Evolutionary conservation across 2,888 invertebrate species (phyloP).

Genomic region (Dermolepida albohirtum): DNA sequence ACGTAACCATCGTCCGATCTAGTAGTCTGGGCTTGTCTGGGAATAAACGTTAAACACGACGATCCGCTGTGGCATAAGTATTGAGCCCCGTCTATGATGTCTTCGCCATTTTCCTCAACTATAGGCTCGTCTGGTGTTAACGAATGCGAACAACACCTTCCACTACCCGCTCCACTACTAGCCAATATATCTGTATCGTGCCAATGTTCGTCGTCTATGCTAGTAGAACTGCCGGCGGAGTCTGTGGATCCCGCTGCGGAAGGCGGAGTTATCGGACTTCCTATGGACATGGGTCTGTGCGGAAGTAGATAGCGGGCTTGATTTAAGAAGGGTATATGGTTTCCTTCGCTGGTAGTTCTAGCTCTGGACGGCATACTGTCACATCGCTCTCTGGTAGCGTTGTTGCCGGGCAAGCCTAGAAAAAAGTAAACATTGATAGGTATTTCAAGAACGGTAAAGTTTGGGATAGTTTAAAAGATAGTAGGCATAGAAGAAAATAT

Average conservation of each 20-base stretch:
- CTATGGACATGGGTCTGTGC: conserved; percentile 60
- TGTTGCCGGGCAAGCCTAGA: conserved; percentile 50
- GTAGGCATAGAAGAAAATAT: not conserved
- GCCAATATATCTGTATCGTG: conserved; percentile 21
- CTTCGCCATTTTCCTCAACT: conserved; percentile 74
- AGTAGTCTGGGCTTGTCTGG: conserved; percentile 71
- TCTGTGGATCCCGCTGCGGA: conserved; percentile 71
- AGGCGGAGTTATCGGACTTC: conserved; percentile 73
- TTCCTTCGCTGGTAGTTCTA: conserved; percentile 74
- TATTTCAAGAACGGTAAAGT: not conserved
- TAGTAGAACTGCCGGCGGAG: conserved; percentile 76
- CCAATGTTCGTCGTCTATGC: conserved; percentile 70
- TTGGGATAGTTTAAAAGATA: not conserved
- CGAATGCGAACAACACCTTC: conserved; percentile 65
- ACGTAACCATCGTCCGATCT: conserved; percentile 69
- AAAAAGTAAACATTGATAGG: not conserved
- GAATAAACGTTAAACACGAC: conserved; percentile 67
- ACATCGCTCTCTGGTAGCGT: conserved; percentile 75
- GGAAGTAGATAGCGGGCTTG: conserved; percentile 50
- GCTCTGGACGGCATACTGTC: conserved; percentile 86
- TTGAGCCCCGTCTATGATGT: conserved; percentile 64
- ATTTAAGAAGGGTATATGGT: conserved; percentile 57
- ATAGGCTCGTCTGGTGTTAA: conserved; percentile 75
- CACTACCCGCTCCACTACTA: not conserved
- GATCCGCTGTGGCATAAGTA: conserved; percentile 43